Base-by-base conservation (phyloP, 2,888 invertebrate species). In the Fissipunctia ypsillon region DNA sequence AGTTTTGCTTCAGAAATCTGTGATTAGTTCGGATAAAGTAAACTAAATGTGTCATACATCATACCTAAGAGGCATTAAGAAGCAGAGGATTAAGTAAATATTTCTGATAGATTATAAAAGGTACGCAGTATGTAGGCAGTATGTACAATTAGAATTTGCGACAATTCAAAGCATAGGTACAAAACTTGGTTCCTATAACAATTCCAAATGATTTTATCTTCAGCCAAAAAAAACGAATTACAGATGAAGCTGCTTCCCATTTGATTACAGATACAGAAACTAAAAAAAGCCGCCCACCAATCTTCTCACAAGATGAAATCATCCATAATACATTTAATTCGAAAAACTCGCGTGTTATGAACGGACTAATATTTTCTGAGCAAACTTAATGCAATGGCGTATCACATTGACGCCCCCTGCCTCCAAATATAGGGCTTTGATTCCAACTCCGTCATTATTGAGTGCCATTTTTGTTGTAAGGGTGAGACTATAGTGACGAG, bases 341-440 rank as follows among this genome's bases (percentile, higher is more conserved):
- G 35, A 63, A 76, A 72, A 82, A n/a, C 43, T 65, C 9, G 67
- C 76, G 73, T 76, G 67, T 61, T 67, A 52, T 64, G 38, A 54
- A 57, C 3, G n/a, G 43, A 35, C 66, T 69, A 76, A 81, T 83
- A 76, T 80, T 67, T 76, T 61, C 10, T 59, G 66, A 48, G 10
- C 61, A 45, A 76, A 69, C 35, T 80, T 80, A 76, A 73, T 82
- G 84, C 64, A 67, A 52, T 61, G 56, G 57, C 45, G 69, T 77
- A 80, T 84, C 76, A 73, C 45, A 67, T 60, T 65, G 61, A 85
- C 87, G 87, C 88, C 87, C 81, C 77, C 77, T 41, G 76, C 64
- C 50, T 70, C 76, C 76, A 73, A 85, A 87, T 83, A 75, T 68
- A 80, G 68, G 59, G 74, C 28, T 81, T 80, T 73, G 75, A 76